Base-by-base conservation (phyloP, 2,888 invertebrate genomes). In the Ennomos fuscantarius region DNA sequence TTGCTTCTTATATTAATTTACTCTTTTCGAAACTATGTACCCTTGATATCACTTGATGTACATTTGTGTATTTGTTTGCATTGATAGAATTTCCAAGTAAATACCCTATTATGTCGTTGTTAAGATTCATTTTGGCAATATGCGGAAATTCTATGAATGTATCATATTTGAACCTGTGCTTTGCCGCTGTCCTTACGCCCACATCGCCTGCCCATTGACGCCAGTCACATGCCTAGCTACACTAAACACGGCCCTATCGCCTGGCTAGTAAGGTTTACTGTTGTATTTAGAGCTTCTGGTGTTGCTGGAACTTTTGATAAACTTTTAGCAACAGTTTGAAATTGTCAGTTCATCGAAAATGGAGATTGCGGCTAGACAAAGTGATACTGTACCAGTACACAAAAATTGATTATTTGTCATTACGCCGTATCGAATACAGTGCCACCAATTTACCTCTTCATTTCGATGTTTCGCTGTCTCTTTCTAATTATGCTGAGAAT, bases 171-270 rank as follows among this genome's bases (percentile, higher is more conserved):
- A 63, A 68, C 62, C 78, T 84, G 81, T 86, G 89, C 88, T 89
- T 86, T 81, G 87, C 82, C 82, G 86, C 89, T 87, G 76, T 85
- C 85, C 87, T 81, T 81, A 75, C 81, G 84, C 85, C 79, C 85
- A 87, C 84, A 86, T 86, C 84, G 89, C 89, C 89, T 88, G 87
- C 86, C 83, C 87, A 82, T 81, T 81, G 81, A 84, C 81, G 87
- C 86, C 82, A 82, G 81, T 84, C 89, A 89, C 88, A 81, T 79
- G 89, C 88, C 89, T 89, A 82, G 89, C 89, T 84, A 89, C 86
- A 87, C 89, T 87, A 86, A 89, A 89, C 81, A 82, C 81, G 78
- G 82, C 79, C 77, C 72, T 87, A 87, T 86, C 82, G 81, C 86
- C 76, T 77, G 64, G 82, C 82, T 83, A 76, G 72, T 82, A 82